phyloP scores from a whole-genome alignment of 2,888 invertebrate species.

The Adela reaumurella region DNA sequence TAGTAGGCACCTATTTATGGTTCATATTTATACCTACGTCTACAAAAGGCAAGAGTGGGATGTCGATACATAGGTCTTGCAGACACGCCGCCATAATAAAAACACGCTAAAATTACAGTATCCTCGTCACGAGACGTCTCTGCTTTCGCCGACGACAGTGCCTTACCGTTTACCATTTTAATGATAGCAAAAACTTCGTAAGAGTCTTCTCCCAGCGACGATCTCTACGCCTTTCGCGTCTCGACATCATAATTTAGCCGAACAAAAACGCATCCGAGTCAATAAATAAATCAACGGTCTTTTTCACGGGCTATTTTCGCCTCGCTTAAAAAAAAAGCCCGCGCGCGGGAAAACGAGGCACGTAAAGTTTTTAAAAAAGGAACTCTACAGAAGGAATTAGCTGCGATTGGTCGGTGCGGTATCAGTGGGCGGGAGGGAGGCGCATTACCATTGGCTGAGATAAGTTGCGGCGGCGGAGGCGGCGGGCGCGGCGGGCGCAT shows the following conservation, averaged over 20 bases:
- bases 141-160: neutral
- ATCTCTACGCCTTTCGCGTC: constrained; percentile 19
- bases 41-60: too few relatives aligned
- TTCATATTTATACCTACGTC: too few relatives aligned
- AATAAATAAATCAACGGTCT: constrained; percentile 43
- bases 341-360: constrained; percentile 19
- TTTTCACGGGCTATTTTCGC: constrained; percentile 34
- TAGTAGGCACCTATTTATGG: too few relatives aligned
- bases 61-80: too few relatives aligned
- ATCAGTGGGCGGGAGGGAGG: constrained; percentile 37
- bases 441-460: constrained; percentile 33
- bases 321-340: constrained; percentile 39
- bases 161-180: constrained; percentile 4
- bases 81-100: constrained; percentile 17
- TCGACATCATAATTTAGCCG: constrained; percentile 45
- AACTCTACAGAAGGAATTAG: constrained; percentile 36
- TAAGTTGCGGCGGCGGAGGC: constrained; percentile 23
- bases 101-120: constrained; percentile 26
- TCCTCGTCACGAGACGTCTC: constrained; percentile 7
- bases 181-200: constrained; percentile 22
- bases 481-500: constrained; percentile 37
- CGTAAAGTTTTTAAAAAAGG: constrained; percentile 57
- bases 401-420: constrained; percentile 32
- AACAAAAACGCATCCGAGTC: constrained; percentile 37
- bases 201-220: neutral